These are phyloP conservation scores for Pyrgilauda ruficollis DNA, from an alignment of 2,113 vertebrate genomes.

Conservation along the genomic window DNA sequence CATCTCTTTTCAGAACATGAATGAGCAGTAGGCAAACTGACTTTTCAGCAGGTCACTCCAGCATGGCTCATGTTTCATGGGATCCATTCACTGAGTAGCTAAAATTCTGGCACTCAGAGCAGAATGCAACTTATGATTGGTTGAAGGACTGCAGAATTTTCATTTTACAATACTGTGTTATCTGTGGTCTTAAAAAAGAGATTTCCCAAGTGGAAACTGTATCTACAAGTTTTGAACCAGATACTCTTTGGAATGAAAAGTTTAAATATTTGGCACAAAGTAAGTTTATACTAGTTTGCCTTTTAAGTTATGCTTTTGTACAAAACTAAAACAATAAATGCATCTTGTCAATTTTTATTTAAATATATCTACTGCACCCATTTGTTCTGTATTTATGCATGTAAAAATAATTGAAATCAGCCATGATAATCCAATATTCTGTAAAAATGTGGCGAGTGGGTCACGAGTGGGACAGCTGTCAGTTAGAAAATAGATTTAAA, in stretches of 20 bases:
- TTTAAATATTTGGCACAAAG: slow-evolving; percentile 56
- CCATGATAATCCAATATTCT: not conserved
- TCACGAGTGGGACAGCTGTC: not conserved
- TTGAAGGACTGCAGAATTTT: slow-evolving; percentile 28
- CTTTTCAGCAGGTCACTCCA: slow-evolving; percentile 13
- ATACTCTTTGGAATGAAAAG: slow-evolving; percentile 48
- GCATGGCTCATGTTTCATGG: slow-evolving; percentile 27
- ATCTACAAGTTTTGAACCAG: slow-evolving; percentile 40
- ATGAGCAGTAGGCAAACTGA: slow-evolving; percentile 14
- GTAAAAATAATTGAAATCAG: not conserved
- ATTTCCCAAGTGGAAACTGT: slow-evolving; percentile 56
- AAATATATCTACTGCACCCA: slow-evolving; percentile 33
- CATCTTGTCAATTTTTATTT: slow-evolving; percentile 60
- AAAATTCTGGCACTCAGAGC: not conserved
- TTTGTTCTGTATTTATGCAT: slow-evolving; percentile 37
- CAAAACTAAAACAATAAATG: slow-evolving; percentile 61
- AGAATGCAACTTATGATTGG: not conserved
- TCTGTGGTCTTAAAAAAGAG: slow-evolving; percentile 36
- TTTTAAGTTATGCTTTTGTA: slow-evolving; percentile 67
- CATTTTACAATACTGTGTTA: slow-evolving; percentile 31
- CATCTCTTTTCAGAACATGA: not conserved
- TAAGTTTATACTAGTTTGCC: slow-evolving; percentile 53
- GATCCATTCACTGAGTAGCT: not conserved
- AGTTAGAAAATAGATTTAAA: not conserved
- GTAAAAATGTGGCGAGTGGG: not conserved